These are phyloP conservation scores for Pemphigus obesinymphae DNA, from an alignment of 1,140 invertebrate genomes.

Conservation along the genomic window DNA sequence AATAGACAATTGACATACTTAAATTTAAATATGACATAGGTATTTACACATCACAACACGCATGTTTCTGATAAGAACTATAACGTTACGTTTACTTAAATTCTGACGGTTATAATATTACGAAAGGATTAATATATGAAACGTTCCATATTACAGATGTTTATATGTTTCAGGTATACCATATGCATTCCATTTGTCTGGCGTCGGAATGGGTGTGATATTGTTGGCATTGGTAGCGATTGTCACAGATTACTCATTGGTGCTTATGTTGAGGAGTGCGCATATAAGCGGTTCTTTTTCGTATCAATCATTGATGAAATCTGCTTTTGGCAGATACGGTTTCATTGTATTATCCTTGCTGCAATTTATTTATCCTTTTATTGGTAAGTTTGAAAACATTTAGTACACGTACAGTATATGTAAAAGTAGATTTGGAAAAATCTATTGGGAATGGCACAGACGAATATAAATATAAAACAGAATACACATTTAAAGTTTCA, in stretches of 20 bases:
- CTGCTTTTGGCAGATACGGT: constrained; percentile 73
- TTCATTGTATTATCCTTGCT: constrained; percentile 72
- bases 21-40: background rate
- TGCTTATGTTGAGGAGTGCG: constrained; percentile 75
- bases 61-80: background rate
- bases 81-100: background rate
- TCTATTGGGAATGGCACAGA: too few relatives aligned
- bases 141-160: background rate
- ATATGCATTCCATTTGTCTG: constrained; percentile 74
- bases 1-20: background rate
- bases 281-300: constrained; percentile 75
- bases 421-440: too few relatives aligned
- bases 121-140: background rate
- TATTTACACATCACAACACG: background rate
- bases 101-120: background rate
- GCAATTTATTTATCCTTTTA: constrained; percentile 82
- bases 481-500: too few relatives aligned
- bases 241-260: constrained; percentile 79
- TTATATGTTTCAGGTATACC: constrained; percentile 72
- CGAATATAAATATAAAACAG: too few relatives aligned
- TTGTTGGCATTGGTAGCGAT: constrained; percentile 70
- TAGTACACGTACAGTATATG: too few relatives aligned
- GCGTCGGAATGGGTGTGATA: constrained; percentile 70
- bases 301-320: constrained; percentile 79
- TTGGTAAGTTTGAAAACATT: constrained; percentile 59